Evolutionary conservation across 2,888 invertebrate species (phyloP), one percentile per base, ranked within the genome.

Genomic region (Scaptomyza cyrtandrae): DNA sequence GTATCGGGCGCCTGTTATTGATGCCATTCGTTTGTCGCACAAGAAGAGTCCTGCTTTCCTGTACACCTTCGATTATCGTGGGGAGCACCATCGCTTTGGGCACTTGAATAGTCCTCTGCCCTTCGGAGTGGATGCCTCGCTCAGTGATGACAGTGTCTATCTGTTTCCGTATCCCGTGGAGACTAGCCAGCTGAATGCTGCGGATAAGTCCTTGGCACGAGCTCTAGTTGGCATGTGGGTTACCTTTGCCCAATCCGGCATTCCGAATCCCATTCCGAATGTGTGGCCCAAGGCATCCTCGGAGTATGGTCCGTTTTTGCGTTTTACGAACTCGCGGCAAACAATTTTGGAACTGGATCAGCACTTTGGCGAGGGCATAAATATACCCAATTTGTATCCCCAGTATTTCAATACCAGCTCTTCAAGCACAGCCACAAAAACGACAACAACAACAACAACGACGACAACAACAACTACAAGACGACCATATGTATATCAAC

Each of bases 71-170:
- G 93, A 93, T 70, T 93, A 93, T 80, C 89, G 90, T 19, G 93
- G 93, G 43, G 80, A 91, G 60, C 78, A 88, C 43, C 92, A 91
- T 73, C 89, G 92, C 45, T 93, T 92, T 64, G 91, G 91, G 0
- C 78, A 86, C 45, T 78, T 90, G 39, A 78, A 78, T 2, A 90
- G 88, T 19, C 88, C 90, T 0, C 76, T 92, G 71, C 93, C 93
- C 0, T 93, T 93, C 62, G 90, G 90, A 44, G 90, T 92, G 52
- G 93, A 94, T 37, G 93, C 94, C 5, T 93, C 94, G 45, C 93
- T 94, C 59, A 94, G 94, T 14, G 94, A 94, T 72, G 94, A 94
- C 66, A 91, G 94, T 7, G 92, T 94, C 16, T 93, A 94, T 72
- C 80, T 94, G 24, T 94, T 94, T 79, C 92, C 92, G 3, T 92